Evolutionary conservation across 2,888 invertebrate genomes (phyloP), one percentile per base, ranked within the genome.

Genomic region (Cheilosia vernalis): DNA sequence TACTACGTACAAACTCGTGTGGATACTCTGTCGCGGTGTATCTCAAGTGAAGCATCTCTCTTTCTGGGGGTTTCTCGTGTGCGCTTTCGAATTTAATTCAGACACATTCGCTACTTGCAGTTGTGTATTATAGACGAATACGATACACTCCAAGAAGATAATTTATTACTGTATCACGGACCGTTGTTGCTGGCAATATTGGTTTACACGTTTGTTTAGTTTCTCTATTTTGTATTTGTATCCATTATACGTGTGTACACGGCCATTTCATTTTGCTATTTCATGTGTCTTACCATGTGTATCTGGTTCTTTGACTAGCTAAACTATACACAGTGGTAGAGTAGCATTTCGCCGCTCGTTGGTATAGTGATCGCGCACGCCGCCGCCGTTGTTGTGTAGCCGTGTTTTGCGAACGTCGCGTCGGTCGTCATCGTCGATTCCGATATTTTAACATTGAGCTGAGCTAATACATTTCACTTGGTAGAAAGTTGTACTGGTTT

Each of bases 401-500:
- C 51, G 61, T 74, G 74, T 40, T 64, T 53, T 56, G 66, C 79
- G 74, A 70, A 63, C 74, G 74, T 63, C 60, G n/a, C 24, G 69
- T 64, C 56, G 74, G 73, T 63, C 61, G 24, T 15, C 44, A 15
- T 19, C 27, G 82, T 67, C 79, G 73, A 78, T 78, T 78, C 61
- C 80, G 76, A 76, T 85, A 85, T 72, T 76, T 80, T 85, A 76
- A 80, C 85, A 80, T 85, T 85, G 72, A 79, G 79, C 72, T 53
- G 80, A 76, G 85, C 85, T 85, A 85, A 85, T 85, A 85, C 85
- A 85, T 85, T 85, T 85, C 85, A 81, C 85, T 85, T 76, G 66
- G 70, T 85, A 85, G 85, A 85, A 85, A 85, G 85, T 85, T 85
- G 85, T 85, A 85, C 85, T 85, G 85, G 80, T 85, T 85, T 84